These are phyloP conservation scores for Cerastis rubricosa DNA, from an alignment of 2,888 invertebrate genomes.

Conservation along the genomic window DNA sequence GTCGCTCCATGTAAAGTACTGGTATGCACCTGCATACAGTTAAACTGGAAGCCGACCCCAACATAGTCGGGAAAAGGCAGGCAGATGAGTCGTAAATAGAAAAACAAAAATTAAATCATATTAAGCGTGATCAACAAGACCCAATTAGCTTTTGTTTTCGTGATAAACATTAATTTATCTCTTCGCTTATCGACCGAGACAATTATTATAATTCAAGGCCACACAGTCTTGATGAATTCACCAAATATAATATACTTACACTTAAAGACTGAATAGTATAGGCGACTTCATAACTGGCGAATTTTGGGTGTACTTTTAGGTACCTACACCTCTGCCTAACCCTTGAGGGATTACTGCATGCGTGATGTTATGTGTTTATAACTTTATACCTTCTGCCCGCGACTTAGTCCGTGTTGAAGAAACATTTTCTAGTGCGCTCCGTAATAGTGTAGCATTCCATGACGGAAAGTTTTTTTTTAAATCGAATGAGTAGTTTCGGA, in stretches of 20 bases:
- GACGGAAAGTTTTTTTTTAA: too few relatives aligned
- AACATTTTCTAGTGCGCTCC: background rate
- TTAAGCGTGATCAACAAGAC: background rate
- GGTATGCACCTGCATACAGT: background rate
- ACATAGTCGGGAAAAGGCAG: background rate
- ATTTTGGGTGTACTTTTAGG: too few relatives aligned
- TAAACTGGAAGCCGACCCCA: background rate
- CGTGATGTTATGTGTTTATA: too few relatives aligned
- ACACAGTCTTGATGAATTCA: background rate
- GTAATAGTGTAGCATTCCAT: too few relatives aligned
- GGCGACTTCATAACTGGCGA: too few relatives aligned
- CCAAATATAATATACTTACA: background rate
- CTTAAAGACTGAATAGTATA: background rate
- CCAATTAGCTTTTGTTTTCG: slow-evolving; percentile 6
- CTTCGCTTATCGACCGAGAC: slow-evolving; percentile 29
- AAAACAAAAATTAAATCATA: background rate
- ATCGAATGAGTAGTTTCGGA: too few relatives aligned
- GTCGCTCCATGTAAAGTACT: background rate
- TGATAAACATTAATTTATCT: slow-evolving; percentile 29
- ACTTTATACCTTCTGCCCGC: background rate
- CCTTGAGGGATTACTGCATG: too few relatives aligned
- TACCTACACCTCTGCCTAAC: too few relatives aligned
- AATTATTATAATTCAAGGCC: slow-evolving; percentile 30
- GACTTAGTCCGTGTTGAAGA: background rate
- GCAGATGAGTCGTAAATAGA: background rate